Evolutionary conservation across 2,888 invertebrate genomes (phyloP).

Genomic region (Xestoiulus laeticollis): DNA sequence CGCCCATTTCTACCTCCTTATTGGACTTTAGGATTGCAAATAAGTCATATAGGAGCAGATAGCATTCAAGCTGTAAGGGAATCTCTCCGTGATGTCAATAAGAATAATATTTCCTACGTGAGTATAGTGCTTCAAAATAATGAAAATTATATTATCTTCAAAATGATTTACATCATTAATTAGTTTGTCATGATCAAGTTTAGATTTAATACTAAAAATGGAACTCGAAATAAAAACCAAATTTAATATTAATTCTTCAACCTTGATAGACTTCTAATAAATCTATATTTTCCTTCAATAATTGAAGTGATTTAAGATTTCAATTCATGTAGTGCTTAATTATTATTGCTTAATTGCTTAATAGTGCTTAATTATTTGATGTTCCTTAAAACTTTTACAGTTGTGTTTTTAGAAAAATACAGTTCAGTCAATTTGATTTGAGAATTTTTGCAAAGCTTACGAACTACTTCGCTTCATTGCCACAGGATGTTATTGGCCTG

Average conservation of each 20-base stretch:
- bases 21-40: conserved; percentile 58
- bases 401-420: too few relatives aligned
- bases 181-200: too few relatives aligned
- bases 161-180: background rate
- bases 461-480: background rate
- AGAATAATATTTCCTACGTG: conserved; percentile 49
- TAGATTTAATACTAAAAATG: too few relatives aligned
- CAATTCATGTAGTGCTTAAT: too few relatives aligned
- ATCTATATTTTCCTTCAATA: too few relatives aligned
- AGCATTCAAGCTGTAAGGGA: conserved; percentile 55
- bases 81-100: conserved; percentile 50
- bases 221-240: too few relatives aligned
- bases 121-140: conserved; percentile 5
- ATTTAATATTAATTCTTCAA: too few relatives aligned
- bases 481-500: conserved; percentile 60
- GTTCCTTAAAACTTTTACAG: too few relatives aligned
- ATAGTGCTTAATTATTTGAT: too few relatives aligned
- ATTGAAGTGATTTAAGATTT: too few relatives aligned
- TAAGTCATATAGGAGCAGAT: conserved; percentile 52
- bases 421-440: background rate
- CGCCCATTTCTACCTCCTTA: conserved; percentile 57
- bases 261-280: too few relatives aligned
- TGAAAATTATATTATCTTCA: background rate
- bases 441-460: background rate
- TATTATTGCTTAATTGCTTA: too few relatives aligned